A percentile compares a stretch with the other conserved stretches of the same genome.
Conservation (phyloP, 2,888 invertebrate species). For the Drosophila greeni region DNA sequence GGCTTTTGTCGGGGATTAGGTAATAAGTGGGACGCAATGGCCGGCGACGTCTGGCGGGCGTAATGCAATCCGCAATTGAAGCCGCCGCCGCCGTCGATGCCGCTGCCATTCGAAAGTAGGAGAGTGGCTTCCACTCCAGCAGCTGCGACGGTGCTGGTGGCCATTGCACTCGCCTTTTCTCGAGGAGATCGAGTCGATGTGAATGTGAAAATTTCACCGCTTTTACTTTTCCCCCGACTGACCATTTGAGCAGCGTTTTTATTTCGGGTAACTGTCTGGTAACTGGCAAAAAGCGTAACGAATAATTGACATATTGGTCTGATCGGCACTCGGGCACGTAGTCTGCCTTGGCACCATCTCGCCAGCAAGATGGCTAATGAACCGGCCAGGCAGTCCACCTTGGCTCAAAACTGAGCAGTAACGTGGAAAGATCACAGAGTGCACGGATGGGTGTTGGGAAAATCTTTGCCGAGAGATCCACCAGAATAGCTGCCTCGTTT, state of each 20-base stretch:
- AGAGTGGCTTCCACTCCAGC: conserved; percentile 37
- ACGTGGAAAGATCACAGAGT: background rate
- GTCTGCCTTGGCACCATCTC: conserved; percentile 33
- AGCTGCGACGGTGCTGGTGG: conserved; percentile 25
- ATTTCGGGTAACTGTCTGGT: conserved; percentile 45
- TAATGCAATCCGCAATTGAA: conserved; percentile 46
- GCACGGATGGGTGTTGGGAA: background rate
- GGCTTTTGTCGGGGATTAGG: conserved; percentile 47
- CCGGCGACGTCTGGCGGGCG: conserved; percentile 24
- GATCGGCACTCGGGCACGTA: conserved; percentile 18
- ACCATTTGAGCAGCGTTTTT: conserved; percentile 44
- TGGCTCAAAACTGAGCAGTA: conserved; percentile 22
- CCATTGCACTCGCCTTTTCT: conserved; percentile 64
- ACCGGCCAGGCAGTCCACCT: conserved; percentile 24
- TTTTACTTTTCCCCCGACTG: conserved; percentile 64
- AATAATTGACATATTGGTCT: conserved; percentile 61
- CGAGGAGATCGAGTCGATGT: conserved; percentile 62
- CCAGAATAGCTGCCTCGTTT: conserved; percentile 9
- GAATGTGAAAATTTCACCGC: conserved; percentile 72
- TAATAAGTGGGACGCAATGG: conserved; percentile 44
- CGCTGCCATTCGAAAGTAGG: conserved; percentile 49
- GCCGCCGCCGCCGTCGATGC: conserved; percentile 4
- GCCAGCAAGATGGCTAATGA: conserved; percentile 32
- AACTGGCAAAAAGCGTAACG: conserved; percentile 49
- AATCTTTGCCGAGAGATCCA: conserved; percentile 3